Percentiles rank a stretch among this genome's conserved stretches.
These are phyloP conservation scores for Berghia stephanieae DNA, from an alignment of 1,140 invertebrate genomes.

Conservation along the genomic window DNA sequence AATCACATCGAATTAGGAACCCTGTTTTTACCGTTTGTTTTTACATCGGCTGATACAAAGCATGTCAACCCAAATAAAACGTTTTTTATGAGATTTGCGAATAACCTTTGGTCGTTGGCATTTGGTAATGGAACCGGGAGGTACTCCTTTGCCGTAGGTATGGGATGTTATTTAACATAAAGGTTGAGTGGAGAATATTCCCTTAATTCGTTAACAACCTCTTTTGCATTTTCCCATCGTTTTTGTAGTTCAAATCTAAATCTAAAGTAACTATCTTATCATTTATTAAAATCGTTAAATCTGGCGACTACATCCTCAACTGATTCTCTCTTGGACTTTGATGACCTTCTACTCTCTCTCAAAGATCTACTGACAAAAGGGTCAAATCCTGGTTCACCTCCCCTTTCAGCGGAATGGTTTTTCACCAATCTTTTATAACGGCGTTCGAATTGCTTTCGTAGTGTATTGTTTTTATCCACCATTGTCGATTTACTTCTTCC, in stretches of 20 bases:
- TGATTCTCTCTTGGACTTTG: slow-evolving; percentile 28
- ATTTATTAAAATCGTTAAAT: slow-evolving; percentile 45
- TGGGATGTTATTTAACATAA: not conserved
- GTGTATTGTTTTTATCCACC: slow-evolving; percentile 47
- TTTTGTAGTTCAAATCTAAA: no score
- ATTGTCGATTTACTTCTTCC: slow-evolving; percentile 32
- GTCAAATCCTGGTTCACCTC: slow-evolving; percentile 32
- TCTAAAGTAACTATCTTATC: slow-evolving; percentile 7
- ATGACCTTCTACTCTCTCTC: slow-evolving; percentile 17
- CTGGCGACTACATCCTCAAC: slow-evolving; percentile 40
- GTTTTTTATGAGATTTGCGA: slow-evolving; percentile 17
- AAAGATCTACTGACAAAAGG: slow-evolving; percentile 34
- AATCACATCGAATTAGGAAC: no score
- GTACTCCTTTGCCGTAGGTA: not conserved
- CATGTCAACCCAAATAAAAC: no score
- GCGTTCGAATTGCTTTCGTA: slow-evolving; percentile 42
- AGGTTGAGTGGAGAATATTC: not conserved
- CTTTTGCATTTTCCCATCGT: no score
- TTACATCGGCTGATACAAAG: no score
- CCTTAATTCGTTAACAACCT: no score
- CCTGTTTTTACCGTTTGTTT: no score
- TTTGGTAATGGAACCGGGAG: not conserved
- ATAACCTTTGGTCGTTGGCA: not conserved
- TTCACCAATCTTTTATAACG: slow-evolving; percentile 44
- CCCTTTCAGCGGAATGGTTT: slow-evolving; percentile 38